Percentiles rank a stretch among this genome's conserved stretches.
phyloP scores from a whole-genome alignment of 2,888 invertebrate genomes.

The Tenthredo notha region DNA sequence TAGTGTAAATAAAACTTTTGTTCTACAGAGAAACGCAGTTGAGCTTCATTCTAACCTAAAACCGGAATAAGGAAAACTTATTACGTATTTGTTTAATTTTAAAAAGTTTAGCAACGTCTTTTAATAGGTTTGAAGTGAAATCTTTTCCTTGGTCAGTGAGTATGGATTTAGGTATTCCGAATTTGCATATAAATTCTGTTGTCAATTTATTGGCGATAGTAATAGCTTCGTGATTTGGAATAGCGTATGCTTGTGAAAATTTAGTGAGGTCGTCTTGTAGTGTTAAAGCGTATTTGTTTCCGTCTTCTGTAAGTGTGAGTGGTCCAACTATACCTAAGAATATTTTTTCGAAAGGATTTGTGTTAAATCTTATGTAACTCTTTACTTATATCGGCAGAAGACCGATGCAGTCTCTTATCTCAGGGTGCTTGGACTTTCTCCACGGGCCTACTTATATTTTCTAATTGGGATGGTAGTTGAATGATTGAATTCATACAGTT shows the following conservation, averaged over 20 bases:
- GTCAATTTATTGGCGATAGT: constrained; percentile 67
- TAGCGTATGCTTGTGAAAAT: constrained; percentile 67
- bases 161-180: constrained; percentile 64
- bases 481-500: no score
- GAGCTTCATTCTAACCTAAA: no score
- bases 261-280: constrained; percentile 72
- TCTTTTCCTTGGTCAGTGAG: constrained; percentile 56
- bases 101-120: constrained; percentile 65
- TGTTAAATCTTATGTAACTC: no score
- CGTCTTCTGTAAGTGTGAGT: constrained; percentile 64
- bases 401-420: no score
- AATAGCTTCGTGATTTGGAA: constrained; percentile 69
- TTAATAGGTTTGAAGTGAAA: constrained; percentile 65
- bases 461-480: no score
- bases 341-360: constrained; percentile 65
- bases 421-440: no score
- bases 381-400: no score
- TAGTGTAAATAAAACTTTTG: no score
- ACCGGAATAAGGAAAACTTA: no score
- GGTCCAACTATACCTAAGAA: constrained; percentile 71
- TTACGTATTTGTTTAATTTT: constrained; percentile 69
- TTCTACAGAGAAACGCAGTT: no score
- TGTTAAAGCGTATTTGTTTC: constrained; percentile 71
- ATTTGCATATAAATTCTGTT: constrained; percentile 62
- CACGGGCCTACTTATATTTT: no score